These are phyloP conservation scores for Rachycentron canadum DNA, from an alignment of 2,797 vertebrate genomes.

Conservation along the genomic window DNA sequence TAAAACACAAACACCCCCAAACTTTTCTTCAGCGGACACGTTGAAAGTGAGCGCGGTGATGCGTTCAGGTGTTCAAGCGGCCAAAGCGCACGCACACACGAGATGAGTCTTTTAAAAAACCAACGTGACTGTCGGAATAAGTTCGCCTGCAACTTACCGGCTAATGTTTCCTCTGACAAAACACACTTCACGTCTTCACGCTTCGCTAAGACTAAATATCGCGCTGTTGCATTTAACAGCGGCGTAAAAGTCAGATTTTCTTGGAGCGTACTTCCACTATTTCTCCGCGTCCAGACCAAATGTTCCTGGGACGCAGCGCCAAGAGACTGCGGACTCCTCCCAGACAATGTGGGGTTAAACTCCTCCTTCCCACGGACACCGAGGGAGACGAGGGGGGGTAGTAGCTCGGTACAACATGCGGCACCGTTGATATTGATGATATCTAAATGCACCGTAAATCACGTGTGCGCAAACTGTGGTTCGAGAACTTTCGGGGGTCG, in stretches of 20 bases:
- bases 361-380: slow-evolving; percentile 74
- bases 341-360: slow-evolving; percentile 82
- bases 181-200: slow-evolving; percentile 8
- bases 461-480: slow-evolving; percentile 15
- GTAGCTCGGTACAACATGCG: background rate
- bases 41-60: background rate
- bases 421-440: background rate
- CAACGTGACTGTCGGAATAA: slow-evolving; percentile 48
- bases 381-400: background rate
- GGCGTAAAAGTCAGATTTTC: background rate
- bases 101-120: background rate
- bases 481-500: slow-evolving; percentile 7
- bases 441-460: background rate
- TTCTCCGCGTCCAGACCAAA: slow-evolving; percentile 42
- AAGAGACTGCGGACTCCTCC: slow-evolving; percentile 78
- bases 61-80: background rate
- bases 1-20: background rate
- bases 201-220: background rate
- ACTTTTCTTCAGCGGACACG: slow-evolving; percentile 26
- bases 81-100: slow-evolving; percentile 2
- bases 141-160: slow-evolving; percentile 80
- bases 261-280: slow-evolving; percentile 36
- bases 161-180: slow-evolving; percentile 15
- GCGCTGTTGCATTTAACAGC: background rate
- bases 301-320: slow-evolving; percentile 65